Percentiles rank a stretch among this genome's conserved stretches.
These are phyloP conservation scores for Trachelus iudaicus DNA, from an alignment of 2,888 invertebrate genomes.

Conservation along the genomic window DNA sequence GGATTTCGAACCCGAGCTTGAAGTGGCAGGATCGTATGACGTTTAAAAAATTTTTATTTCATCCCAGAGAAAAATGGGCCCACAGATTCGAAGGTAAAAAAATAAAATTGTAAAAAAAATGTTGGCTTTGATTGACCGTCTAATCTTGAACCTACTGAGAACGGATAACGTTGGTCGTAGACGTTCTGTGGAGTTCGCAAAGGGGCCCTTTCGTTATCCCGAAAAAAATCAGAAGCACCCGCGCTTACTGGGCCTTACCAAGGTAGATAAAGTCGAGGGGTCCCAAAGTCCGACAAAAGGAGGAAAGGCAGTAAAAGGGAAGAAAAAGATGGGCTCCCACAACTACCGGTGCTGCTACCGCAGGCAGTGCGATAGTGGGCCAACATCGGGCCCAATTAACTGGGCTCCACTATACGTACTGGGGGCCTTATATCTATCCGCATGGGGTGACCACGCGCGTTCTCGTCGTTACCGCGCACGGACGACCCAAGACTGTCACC, in stretches of 20 bases:
- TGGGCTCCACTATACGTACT: conserved; percentile 25
- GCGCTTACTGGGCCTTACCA: conserved; percentile 1
- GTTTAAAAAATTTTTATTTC: background rate
- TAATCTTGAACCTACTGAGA: background rate
- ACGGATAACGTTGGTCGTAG: background rate
- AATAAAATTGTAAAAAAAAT: background rate
- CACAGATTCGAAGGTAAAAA: background rate
- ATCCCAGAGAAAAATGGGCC: background rate
- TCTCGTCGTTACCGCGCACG: conserved; percentile 16
- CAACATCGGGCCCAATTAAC: conserved; percentile 63
- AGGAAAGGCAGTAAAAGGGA: conserved; percentile 13
- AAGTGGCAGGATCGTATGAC: background rate
- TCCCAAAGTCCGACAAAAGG: conserved; percentile 7
- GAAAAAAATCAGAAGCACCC: conserved; percentile 3
- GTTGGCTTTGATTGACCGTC: background rate
- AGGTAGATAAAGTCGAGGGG: background rate
- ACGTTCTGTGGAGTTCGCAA: background rate
- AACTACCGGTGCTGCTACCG: conserved; percentile 49
- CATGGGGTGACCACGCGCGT: conserved; percentile 31
- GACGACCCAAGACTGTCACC: conserved; percentile 52
- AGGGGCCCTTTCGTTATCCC: conserved; percentile 6
- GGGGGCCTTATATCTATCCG: conserved; percentile 44
- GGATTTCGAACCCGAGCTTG: background rate
- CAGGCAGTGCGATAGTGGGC: conserved; percentile 49
- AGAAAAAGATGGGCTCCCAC: conserved; percentile 33